Conservation (phyloP, 2,888 invertebrate species). For the Microctonus brassicae region DNA sequence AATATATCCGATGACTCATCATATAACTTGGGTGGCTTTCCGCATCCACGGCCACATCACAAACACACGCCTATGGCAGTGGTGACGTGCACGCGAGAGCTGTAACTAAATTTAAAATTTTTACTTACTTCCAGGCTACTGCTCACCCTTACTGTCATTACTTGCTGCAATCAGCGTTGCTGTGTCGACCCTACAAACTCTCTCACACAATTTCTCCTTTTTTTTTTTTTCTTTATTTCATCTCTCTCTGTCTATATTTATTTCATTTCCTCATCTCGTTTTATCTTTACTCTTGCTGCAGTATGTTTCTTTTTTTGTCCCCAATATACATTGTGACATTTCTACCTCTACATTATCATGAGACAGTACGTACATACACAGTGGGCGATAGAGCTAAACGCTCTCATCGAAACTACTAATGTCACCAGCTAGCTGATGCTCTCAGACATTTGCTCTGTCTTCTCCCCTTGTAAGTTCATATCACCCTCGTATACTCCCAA, state of each 20-base stretch:
- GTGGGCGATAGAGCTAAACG: too few relatives aligned
- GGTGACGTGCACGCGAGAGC: constrained; percentile 56
- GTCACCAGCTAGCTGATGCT: too few relatives aligned
- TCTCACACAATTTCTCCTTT: constrained; percentile 35
- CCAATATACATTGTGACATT: neutral
- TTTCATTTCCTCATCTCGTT: constrained; percentile 38
- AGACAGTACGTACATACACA: too few relatives aligned
- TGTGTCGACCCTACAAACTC: constrained; percentile 47
- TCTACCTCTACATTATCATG: too few relatives aligned
- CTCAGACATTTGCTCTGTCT: constrained; percentile 32
- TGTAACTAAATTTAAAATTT: constrained; percentile 71
- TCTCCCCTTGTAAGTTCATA: constrained; percentile 9
- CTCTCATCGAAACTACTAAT: too few relatives aligned
- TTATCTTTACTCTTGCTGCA: too few relatives aligned
- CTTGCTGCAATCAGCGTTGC: constrained; percentile 67
- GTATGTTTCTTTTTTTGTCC: neutral
- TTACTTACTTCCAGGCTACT: constrained; percentile 70
- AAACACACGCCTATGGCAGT: constrained; percentile 49
- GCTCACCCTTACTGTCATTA: constrained; percentile 69
- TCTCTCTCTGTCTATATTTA: constrained; percentile 20
- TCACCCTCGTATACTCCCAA: constrained; percentile 41
- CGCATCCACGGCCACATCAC: constrained; percentile 59
- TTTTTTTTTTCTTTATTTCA: constrained; percentile 20
- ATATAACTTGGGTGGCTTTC: constrained; percentile 43
- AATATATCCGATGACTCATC: constrained; percentile 61